phyloP scores from a whole-genome alignment of 2,888 invertebrate genomes.

The Strigamia maritima region DNA sequence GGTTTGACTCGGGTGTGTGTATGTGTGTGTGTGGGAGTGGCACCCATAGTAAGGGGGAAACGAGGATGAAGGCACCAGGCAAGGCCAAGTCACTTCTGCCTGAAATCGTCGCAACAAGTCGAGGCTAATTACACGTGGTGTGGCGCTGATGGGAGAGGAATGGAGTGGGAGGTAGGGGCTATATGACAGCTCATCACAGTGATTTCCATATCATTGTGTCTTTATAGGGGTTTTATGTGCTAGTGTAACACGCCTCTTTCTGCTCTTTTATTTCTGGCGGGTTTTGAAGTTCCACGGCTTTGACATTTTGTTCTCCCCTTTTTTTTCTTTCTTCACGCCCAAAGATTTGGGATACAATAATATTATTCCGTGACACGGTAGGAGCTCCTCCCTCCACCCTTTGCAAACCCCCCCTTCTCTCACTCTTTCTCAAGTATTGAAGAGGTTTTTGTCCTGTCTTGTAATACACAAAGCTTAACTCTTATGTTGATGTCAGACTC shows the following conservation, averaged over 20 bases:
- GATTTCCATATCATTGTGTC: conserved; percentile 4
- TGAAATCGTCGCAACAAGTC: background rate
- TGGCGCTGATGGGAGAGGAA: background rate
- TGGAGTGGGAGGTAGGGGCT: background rate
- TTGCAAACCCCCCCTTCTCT: background rate
- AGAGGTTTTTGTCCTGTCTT: conserved; percentile 4
- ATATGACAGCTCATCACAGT: conserved; percentile 4
- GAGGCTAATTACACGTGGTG: background rate
- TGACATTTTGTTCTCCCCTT: conserved; percentile 4
- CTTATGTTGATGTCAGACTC: background rate
- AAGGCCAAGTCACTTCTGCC: conserved; percentile 4
- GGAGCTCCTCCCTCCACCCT: background rate
- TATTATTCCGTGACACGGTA: background rate
- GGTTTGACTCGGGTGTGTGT: background rate
- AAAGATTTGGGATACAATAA: conserved; percentile 4
- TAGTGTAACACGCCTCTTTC: background rate
- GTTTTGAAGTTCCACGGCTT: background rate
- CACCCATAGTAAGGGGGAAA: background rate
- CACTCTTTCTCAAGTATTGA: background rate
- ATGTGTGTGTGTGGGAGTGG: background rate
- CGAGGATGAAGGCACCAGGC: background rate
- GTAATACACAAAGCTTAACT: background rate
- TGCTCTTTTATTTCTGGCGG: background rate
- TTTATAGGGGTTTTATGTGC: conserved; percentile 4
- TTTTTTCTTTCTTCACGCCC: conserved; percentile 4